Percentiles rank a stretch among this genome's conserved stretches.
Evolutionary conservation across 1,140 invertebrate genomes (phyloP).

Genomic region (Conus ventricosus): DNA sequence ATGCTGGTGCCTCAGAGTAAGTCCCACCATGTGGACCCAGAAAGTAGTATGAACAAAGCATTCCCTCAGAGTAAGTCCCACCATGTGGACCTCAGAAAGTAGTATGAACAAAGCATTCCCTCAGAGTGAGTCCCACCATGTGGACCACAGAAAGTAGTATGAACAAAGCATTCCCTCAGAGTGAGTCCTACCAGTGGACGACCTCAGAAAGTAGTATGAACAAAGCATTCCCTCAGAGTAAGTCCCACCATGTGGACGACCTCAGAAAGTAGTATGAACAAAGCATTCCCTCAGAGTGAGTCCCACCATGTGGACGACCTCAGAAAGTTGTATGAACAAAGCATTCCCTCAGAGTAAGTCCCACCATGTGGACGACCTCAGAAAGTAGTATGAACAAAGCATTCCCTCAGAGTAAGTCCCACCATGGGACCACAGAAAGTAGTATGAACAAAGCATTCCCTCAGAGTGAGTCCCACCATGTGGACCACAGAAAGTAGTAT

Average conservation of each 20-base stretch:
- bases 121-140: constrained; percentile 77
- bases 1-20: constrained; percentile 95
- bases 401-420: constrained; percentile 77
- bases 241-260: constrained; percentile 50
- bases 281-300: constrained; percentile 76
- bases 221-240: constrained; percentile 75
- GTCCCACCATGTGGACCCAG: constrained; percentile 42
- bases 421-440: too few species aligned
- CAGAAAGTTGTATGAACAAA: too few species aligned
- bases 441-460: too few species aligned
- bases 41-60: too few species aligned
- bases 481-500: too few species aligned
- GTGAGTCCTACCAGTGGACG: constrained; percentile 74
- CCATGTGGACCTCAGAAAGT: too few species aligned
- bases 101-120: too few species aligned
- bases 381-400: too few species aligned
- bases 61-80: constrained; percentile 77
- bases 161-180: constrained; percentile 66
- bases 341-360: constrained; percentile 77
- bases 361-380: too few species aligned
- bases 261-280: too few species aligned
- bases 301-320: background rate
- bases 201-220: too few species aligned
- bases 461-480: constrained; percentile 77
- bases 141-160: too few species aligned